phyloP scores from a whole-genome alignment of 2,797 vertebrate species.

The Chelonia mydas region DNA sequence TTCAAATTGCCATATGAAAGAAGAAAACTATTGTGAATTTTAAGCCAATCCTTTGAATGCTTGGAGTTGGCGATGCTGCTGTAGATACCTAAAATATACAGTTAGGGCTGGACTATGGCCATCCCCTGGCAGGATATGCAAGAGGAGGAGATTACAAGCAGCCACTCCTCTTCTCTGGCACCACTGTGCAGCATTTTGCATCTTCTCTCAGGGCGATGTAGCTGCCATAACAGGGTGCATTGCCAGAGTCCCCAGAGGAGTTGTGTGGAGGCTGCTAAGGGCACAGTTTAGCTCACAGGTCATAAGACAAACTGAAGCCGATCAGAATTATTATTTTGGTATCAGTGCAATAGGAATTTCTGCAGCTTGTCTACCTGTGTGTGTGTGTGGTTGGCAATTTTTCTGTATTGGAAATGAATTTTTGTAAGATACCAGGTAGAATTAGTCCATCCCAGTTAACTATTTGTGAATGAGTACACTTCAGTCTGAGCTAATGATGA shows the following conservation, averaged over 20 bases:
- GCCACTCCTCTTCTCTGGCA: not conserved
- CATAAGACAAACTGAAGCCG: not conserved
- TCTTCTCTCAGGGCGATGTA: not conserved
- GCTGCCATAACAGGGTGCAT: not conserved
- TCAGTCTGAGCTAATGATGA: not conserved
- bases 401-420: not conserved
- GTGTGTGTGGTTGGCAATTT: not conserved
- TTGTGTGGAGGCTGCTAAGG: not conserved
- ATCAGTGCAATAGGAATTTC: not conserved
- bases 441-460: not conserved
- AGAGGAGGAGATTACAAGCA: not conserved
- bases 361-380: not conserved
- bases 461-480: not conserved
- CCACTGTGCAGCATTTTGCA: not conserved
- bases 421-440: not conserved
- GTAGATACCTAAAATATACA: not conserved
- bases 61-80: not conserved
- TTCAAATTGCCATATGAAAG: not conserved
- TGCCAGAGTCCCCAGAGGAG: not conserved
- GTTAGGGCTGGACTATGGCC: not conserved
- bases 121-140: not conserved
- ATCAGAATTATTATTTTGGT: not conserved
- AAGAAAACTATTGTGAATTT: not conserved
- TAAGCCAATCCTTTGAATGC: not conserved
- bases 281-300: not conserved